These are phyloP conservation scores for Periophthalmus modestus DNA, from an alignment of 2,113 vertebrate genomes.

Conservation along the genomic window DNA sequence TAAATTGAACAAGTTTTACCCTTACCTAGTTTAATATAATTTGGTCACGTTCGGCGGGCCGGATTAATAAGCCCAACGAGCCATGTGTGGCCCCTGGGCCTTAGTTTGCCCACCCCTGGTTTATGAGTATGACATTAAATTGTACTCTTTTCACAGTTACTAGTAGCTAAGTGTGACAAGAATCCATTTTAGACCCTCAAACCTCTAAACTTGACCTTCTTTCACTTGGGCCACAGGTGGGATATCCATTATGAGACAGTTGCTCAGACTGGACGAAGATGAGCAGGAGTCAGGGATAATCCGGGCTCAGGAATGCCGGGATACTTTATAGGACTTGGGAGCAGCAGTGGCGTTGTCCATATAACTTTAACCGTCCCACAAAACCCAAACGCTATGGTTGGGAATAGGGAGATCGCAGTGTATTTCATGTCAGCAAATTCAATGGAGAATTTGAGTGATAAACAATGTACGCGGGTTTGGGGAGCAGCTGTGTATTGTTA, in stretches of 20 bases:
- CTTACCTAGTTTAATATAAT: too few species aligned
- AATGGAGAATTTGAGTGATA: neutral
- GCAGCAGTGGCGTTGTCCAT: slow-evolving; percentile 30
- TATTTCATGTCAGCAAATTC: slow-evolving; percentile 17
- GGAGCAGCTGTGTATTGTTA: slow-evolving; percentile 7
- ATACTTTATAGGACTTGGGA: slow-evolving; percentile 53
- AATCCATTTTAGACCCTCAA: slow-evolving; percentile 10
- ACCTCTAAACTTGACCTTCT: slow-evolving; percentile 32
- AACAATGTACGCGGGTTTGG: slow-evolving; percentile 4
- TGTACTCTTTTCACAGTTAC: too few species aligned
- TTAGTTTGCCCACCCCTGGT: too few species aligned
- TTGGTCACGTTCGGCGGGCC: too few species aligned
- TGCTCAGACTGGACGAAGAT: slow-evolving; percentile 17
- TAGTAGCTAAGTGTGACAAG: too few species aligned
- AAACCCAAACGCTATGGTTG: slow-evolving; percentile 24
- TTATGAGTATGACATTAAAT: too few species aligned
- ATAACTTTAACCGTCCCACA: slow-evolving; percentile 23
- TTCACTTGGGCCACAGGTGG: slow-evolving; percentile 56
- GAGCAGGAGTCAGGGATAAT: slow-evolving; percentile 46
- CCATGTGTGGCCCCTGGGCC: too few species aligned
- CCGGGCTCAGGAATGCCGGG: slow-evolving; percentile 31
- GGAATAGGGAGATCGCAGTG: neutral
- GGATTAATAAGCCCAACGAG: too few species aligned
- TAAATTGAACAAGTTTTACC: too few species aligned
- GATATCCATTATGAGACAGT: slow-evolving; percentile 56